Percentiles rank a stretch among this genome's conserved stretches.
phyloP scores from a whole-genome alignment of 2,113 vertebrate species.

The Siphamia tubifer region DNA sequence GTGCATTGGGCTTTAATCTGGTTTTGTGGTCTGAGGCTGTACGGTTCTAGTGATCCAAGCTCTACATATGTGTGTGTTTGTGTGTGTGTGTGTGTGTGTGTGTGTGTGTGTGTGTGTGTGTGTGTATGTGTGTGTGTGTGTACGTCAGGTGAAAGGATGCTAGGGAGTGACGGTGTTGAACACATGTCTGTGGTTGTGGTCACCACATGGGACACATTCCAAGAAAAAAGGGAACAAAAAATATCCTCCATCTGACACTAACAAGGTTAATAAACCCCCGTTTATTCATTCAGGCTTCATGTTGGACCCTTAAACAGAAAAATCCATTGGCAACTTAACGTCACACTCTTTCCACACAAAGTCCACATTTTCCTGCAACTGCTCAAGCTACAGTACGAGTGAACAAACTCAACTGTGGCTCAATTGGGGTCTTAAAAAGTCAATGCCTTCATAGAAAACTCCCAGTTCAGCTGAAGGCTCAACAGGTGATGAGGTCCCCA shows the following conservation, averaged over 20 bases:
- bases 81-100: background rate
- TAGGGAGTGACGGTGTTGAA: slow-evolving; percentile 28
- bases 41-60: too few species aligned
- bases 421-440: background rate
- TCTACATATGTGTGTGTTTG: background rate
- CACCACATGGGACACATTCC: slow-evolving; percentile 49
- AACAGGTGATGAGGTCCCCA: slow-evolving; percentile 44
- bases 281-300: slow-evolving; percentile 14
- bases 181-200: slow-evolving; percentile 56
- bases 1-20: slow-evolving; percentile 25
- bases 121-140: background rate
- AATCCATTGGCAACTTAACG: slow-evolving; percentile 2
- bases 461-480: slow-evolving; percentile 2
- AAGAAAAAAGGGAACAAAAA: slow-evolving; percentile 41
- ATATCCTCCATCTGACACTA: slow-evolving; percentile 53
- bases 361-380: slow-evolving; percentile 13
- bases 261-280: slow-evolving; percentile 59
- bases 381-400: background rate
- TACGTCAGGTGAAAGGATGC: slow-evolving; percentile 44
- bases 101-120: background rate
- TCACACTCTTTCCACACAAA: slow-evolving; percentile 17
- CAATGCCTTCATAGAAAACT: background rate
- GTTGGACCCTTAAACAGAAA: slow-evolving; percentile 28
- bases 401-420: slow-evolving; percentile 8
- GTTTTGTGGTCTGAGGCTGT: slow-evolving; percentile 31